phyloP scores from a whole-genome alignment of 2,797 vertebrate genomes.

The Glyptemys insculpta region DNA sequence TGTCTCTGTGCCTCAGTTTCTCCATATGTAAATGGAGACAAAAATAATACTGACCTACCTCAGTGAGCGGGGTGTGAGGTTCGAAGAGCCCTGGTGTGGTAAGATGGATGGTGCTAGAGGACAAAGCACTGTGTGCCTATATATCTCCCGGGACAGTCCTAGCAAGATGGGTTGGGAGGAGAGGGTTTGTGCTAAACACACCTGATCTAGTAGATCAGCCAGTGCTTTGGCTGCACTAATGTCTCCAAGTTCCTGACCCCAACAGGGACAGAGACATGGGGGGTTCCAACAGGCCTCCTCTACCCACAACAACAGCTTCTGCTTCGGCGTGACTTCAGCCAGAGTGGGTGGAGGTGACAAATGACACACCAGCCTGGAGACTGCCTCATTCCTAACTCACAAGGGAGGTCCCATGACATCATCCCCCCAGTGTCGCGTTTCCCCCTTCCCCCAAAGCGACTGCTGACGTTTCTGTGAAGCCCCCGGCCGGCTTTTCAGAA shows the following conservation, averaged over 20 bases:
- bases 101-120: background rate
- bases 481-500: background rate
- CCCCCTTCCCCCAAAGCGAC: background rate
- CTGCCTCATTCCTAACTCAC: background rate
- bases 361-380: background rate
- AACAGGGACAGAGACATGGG: background rate
- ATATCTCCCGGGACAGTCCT: fast-evolving
- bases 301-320: background rate
- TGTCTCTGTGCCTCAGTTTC: background rate
- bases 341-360: background rate
- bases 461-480: background rate
- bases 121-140: background rate
- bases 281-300: background rate
- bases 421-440: background rate
- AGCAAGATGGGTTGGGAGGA: background rate
- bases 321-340: background rate
- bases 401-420: background rate
- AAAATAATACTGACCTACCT: background rate
- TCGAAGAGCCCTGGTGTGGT: background rate
- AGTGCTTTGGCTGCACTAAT: background rate
- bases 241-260: background rate
- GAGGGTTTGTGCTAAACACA: background rate
- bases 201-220: background rate
- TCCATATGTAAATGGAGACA: background rate
- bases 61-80: background rate